Evolutionary conservation across 2,113 vertebrate genomes (phyloP), one percentile per base, ranked within the genome.

Genomic region (Paradisaea rubra): DNA sequence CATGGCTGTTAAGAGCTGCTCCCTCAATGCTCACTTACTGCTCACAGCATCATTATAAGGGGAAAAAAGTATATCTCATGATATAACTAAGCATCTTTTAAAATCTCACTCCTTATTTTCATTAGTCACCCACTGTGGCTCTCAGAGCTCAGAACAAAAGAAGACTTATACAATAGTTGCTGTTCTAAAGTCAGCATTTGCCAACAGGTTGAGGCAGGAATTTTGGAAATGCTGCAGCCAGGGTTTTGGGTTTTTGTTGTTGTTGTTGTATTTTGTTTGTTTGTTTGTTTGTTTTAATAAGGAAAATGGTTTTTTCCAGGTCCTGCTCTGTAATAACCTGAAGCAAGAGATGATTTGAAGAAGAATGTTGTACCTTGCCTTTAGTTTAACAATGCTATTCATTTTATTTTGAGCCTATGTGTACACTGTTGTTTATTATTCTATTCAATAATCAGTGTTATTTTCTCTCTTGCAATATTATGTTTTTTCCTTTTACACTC

Each of bases 181-280:
- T 85, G n/a, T 60, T 73, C 35, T 30, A 78, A 91, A 94, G 68
- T 95, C 72, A 88, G 44, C 2, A 1, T 84, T 93, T 93, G 37
- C 72, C 94, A 96, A 95, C 93, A 96, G 90, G 95, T 95, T 95
- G 69, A 94, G 44, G 30, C n/a, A 69, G 20, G 56, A 31, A 74
- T 94, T 90, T 94, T 70, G 73, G 50, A 89, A 76, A 90, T 69
- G 47, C 71, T 81, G 72, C 41, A 88, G 64, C 37, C 37, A 74
- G 13, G 25, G 4, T 53, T 39, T 60, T 19, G 11, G 24, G 6
- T 1, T 2, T 42, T 52, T 64, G 37, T 35, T n/a, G 23, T 15
- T 37, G 4, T 63, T 33, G 9, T 37, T 18, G 4, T 13, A n/a
- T 8, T 7, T 33, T n/a, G 2, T 6, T 30, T 45, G 20, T 15